These are phyloP conservation scores for Trinectes maculatus DNA, from an alignment of 2,113 vertebrate species.

Conservation along the genomic window DNA sequence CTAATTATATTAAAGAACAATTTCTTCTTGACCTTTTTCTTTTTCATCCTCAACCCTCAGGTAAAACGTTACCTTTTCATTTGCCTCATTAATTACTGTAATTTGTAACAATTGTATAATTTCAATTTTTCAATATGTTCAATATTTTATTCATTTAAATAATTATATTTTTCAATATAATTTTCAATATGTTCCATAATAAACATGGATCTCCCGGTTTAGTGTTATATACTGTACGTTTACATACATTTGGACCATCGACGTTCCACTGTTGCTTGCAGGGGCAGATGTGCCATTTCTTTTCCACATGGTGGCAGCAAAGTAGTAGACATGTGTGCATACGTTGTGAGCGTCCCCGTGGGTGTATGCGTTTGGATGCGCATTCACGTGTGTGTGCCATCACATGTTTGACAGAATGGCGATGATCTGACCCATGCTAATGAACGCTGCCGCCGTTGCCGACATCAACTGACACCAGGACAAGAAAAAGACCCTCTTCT, in stretches of 20 bases:
- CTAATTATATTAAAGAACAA: slow-evolving; percentile 84
- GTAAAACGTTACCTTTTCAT: background rate
- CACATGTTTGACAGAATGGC: slow-evolving; percentile 54
- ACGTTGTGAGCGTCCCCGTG: background rate
- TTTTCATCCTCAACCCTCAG: background rate
- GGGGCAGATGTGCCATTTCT: background rate
- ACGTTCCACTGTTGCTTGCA: background rate
- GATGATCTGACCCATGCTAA: slow-evolving; percentile 61
- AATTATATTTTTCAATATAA: no score
- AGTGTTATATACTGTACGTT: background rate
- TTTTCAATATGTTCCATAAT: background rate
- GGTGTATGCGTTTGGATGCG: slow-evolving; percentile 6
- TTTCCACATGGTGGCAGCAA: slow-evolving; percentile 72
- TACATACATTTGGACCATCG: background rate
- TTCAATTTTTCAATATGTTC: no score
- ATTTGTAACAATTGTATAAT: no score
- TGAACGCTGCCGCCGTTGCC: slow-evolving; percentile 57
- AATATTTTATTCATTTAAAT: no score
- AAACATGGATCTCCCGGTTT: background rate
- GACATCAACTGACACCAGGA: slow-evolving; percentile 87
- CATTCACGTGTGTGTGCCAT: slow-evolving; percentile 17
- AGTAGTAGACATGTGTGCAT: slow-evolving; percentile 11
- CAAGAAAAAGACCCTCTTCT: slow-evolving; percentile 79
- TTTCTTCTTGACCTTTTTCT: slow-evolving; percentile 84
- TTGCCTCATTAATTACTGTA: no score